Conservation (phyloP, 2,888 invertebrate species). For the Adelognathus sp. region DNA sequence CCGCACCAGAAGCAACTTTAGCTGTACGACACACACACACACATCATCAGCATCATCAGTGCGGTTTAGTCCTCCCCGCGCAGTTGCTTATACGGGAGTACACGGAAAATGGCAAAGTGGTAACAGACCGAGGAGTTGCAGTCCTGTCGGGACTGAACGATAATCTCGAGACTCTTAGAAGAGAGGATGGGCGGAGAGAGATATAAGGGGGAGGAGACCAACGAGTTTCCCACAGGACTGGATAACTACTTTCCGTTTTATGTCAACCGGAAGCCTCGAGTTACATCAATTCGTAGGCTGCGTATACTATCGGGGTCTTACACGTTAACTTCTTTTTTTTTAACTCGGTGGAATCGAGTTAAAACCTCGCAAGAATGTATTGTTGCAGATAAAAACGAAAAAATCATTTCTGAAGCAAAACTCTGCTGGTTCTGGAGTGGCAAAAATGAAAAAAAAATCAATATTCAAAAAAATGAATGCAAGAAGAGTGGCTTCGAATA, state of each 20-base stretch:
- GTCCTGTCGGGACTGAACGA: constrained; percentile 5
- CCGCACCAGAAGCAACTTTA: constrained; percentile 1
- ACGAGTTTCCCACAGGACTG: constrained; percentile 47
- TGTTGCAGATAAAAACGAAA: not conserved
- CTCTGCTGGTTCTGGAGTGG: no score
- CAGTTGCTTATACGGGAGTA: not conserved
- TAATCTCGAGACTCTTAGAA: no score
- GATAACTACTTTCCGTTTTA: constrained; percentile 56
- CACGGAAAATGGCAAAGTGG: constrained; percentile 1
- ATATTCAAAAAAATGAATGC: no score
- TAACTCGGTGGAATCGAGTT: no score
- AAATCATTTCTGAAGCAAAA: no score
- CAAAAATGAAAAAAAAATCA: no score
- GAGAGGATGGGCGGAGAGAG: not conserved
- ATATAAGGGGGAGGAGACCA: constrained; percentile 4
- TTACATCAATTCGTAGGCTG: constrained; percentile 46
- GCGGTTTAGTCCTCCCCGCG: not conserved
- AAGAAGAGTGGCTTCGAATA: no score
- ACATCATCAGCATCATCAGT: not conserved
- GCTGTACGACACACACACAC: not conserved
- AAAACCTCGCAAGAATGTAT: no score
- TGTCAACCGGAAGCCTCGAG: constrained; percentile 58
- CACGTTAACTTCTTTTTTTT: constrained; percentile 32
- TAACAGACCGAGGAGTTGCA: constrained; percentile 36
- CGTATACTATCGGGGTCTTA: not conserved